Base-by-base conservation (phyloP, 2,888 invertebrate genomes). In the Therioaphis trifolii region DNA sequence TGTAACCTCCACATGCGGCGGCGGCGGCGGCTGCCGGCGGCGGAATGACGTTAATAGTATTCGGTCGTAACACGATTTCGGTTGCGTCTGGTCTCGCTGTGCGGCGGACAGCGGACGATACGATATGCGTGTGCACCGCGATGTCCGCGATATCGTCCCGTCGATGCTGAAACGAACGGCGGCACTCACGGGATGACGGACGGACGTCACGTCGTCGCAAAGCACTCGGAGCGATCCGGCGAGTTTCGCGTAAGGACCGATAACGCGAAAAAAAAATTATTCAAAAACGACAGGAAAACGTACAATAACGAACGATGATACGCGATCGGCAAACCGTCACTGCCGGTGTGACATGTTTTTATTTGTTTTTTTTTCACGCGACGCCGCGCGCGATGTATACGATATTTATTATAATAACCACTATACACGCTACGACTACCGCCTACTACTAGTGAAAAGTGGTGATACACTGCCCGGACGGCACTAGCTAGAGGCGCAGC, bases 1-100 rank as follows among this genome's bases (percentile, higher is more conserved):
- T 84, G 86, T 85, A 63, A 78, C 85, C 27, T 86, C 87, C 18
- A 85, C 76, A 84, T 86, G 87, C 87, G 85, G 84, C 84, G 61
- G 58, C 79, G 55, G 46, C 72, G 43, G 49, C 75, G 27, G 52
- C 43, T 24, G 58, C 74, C 58, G 78, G 68, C 77, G 79, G 46
- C 71, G 61, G 35, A 77, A 69, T 85, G 52, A 84, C 72, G 61
- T 74, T 27, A 15, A 66, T 46, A n/a, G 55, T 46, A 71, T 35
- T 40, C 52, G 35, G 61, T 29, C 66, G 71, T 14, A 71, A 49
- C 35, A 35, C 49, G 66, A 35, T 71, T 74, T 55, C 40, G 27
- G n/a, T 2, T 14, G 15, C 14, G 27, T 27, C 35, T 7, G 7
- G 40, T 55, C 29, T 61, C n/a, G n/a, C n/a, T n/a, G n/a, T n/a